Base-by-base conservation (phyloP, 2,888 invertebrate genomes). In the Meghimatium bilineatum region DNA sequence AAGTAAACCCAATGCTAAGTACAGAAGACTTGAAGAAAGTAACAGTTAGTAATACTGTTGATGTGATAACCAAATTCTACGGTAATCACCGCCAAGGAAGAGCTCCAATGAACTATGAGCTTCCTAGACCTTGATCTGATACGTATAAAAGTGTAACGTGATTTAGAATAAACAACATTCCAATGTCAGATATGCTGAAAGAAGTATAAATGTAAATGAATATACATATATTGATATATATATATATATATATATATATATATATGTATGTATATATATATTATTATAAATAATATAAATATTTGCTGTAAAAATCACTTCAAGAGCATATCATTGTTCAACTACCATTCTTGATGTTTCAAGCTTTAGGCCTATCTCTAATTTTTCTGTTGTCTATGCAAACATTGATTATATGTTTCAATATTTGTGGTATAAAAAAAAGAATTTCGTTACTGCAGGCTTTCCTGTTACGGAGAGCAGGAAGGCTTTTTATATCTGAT, bases 1-100 rank as follows among this genome's bases (percentile, higher is more conserved):
- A 98, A 94, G 96, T 98, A 10, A 98, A 98, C 95, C 97, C 98
- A 0, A 94, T 95, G 20, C 94, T 98, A 67, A 98, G 98, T 71
- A 95, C 94, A 87, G 94, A 95, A 79, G 92, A 92, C 0, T 96
- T 97, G 90, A 95, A 96, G 0, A 94, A 95, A 80, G 94, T 94
- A 85, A 98, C 98, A 0, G 94, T 97, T 0, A 95, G 96, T 67
- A 96, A 97, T 0, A 97, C 97, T 0, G 94, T 96, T 85, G 95
- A 96, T 88, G 94, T 98, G 29, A 94, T 97, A 29, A 95, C 95
- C 90, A 96, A 96, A 77, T 96, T 95, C 89, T 93, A 93, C 85
- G 94, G 94, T 6, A 89, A 92, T 72, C 89, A 90, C 34, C 88
- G 92, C 52, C 87, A 89, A 49, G 92, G 92, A 14, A 89, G 86